Percentiles rank a stretch among this genome's conserved stretches.
phyloP scores from a whole-genome alignment of 2,888 invertebrate genomes.

The Hirtodrosophila confusa region DNA sequence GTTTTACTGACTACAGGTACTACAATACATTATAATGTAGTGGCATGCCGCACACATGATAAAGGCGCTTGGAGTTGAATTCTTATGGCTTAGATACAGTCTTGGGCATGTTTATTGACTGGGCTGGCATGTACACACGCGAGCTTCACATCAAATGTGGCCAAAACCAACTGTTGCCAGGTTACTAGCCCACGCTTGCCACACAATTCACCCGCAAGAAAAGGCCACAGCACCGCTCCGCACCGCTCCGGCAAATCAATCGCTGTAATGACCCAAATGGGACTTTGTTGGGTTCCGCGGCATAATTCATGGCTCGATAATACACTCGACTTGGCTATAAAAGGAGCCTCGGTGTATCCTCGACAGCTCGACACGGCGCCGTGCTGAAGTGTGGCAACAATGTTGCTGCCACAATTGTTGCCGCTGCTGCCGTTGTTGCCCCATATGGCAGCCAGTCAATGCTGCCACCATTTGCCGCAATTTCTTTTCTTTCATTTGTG shows the following conservation, averaged over 20 bases:
- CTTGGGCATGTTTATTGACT: conserved; percentile 27
- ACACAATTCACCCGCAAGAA: background rate
- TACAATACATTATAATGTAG: background rate
- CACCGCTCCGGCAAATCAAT: conserved; percentile 43
- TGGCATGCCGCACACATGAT: conserved; percentile 7
- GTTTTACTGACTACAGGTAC: too few relatives aligned
- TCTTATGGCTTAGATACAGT: background rate
- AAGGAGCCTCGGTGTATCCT: too few relatives aligned
- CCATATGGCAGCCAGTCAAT: conserved; percentile 58
- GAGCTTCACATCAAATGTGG: conserved; percentile 48
- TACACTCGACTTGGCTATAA: conserved; percentile 17
- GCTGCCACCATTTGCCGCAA: conserved; percentile 58
- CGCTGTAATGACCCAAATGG: conserved; percentile 48
- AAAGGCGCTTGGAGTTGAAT: conserved; percentile 2
- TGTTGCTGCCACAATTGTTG: conserved; percentile 11
- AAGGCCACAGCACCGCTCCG: too few relatives aligned
- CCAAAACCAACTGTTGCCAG: conserved; percentile 78
- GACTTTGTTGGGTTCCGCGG: conserved; percentile 27
- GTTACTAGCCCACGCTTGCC: conserved; percentile 33
- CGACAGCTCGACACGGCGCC: too few relatives aligned
- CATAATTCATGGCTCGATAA: conserved; percentile 42
- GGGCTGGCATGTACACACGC: conserved; percentile 19
- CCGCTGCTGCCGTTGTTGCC: conserved; percentile 22
- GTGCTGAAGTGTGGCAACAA: conserved; percentile 50
- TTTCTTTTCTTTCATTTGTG: conserved; percentile 45